Conservation (phyloP, 2,113 vertebrate species). For the Circaetus cinerascens region DNA sequence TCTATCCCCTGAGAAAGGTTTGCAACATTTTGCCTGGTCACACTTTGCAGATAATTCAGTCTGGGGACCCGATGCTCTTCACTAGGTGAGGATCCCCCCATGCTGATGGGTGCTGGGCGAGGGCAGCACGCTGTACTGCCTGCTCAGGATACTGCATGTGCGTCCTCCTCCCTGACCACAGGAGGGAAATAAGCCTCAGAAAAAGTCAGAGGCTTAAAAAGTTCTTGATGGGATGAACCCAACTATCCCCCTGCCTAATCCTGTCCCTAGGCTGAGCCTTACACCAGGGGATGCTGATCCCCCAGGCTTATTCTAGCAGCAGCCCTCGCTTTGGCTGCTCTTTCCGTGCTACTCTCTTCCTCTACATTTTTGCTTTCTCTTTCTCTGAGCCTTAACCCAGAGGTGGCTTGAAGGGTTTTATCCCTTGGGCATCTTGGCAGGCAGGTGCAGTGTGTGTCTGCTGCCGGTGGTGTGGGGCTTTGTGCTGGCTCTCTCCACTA, state of each 20-base stretch:
- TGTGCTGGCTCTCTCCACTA: neutral
- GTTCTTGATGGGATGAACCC: neutral
- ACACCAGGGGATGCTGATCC: neutral
- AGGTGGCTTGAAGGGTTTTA: neutral
- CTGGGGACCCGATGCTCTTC: neutral
- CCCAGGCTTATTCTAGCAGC: neutral
- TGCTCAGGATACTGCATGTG: accelerated
- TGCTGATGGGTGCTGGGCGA: neutral
- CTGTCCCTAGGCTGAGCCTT: neutral
- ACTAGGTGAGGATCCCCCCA: accelerated
- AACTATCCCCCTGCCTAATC: neutral
- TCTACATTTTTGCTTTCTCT: neutral
- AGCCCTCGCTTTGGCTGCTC: neutral
- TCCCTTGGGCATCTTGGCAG: accelerated
- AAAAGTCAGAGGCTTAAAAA: neutral
- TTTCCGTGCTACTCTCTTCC: neutral
- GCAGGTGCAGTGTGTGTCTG: neutral
- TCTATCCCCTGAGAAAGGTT: neutral
- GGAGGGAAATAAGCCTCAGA: neutral
- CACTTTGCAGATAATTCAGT: neutral
- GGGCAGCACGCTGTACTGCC: accelerated
- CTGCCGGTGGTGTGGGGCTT: neutral
- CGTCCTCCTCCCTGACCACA: neutral
- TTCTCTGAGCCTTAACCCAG: neutral
- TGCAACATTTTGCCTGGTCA: neutral